phyloP scores from a whole-genome alignment of 2,113 vertebrate genomes.

The Maccullochella peelii region DNA sequence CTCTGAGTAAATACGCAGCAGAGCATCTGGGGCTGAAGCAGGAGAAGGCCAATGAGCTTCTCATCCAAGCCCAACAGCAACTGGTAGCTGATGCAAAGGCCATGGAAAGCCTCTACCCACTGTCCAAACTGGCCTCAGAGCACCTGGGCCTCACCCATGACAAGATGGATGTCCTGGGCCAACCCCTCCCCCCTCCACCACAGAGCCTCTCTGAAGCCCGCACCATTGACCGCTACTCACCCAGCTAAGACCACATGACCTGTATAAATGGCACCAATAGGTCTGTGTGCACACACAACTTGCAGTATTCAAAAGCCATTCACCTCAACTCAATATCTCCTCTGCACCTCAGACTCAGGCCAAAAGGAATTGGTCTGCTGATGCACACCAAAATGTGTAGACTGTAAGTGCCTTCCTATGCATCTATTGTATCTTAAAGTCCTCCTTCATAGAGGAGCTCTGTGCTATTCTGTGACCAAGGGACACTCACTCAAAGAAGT shows the following conservation, averaged over 20 bases:
- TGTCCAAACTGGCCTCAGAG: conserved; percentile 93
- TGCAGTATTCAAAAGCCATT: conserved; percentile 82
- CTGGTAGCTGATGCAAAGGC: conserved; percentile 93
- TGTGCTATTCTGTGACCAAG: conserved; percentile 79
- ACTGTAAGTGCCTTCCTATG: conserved; percentile 84
- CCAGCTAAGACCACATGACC: conserved; percentile 85
- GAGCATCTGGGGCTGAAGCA: conserved; percentile 95
- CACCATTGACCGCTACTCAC: conserved; percentile 94
- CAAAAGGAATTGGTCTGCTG: conserved; percentile 67
- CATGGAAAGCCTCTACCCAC: conserved; percentile 94
- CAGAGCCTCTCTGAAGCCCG: conserved; percentile 86
- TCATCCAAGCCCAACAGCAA: conserved; percentile 92
- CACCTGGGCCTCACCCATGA: conserved; percentile 94
- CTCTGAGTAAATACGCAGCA: conserved; percentile 93
- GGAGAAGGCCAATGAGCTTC: conserved; percentile 93
- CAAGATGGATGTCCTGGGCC: conserved; percentile 92
- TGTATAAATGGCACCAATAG: conserved; percentile 57
- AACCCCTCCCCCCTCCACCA: conserved; percentile 83
- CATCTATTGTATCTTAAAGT: conserved; percentile 77
- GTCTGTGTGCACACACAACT: conserved; percentile 74
- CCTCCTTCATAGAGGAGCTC: conserved; percentile 71
- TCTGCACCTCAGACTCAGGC: conserved; percentile 82
- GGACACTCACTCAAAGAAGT: conserved; percentile 74
- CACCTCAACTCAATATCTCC: conserved; percentile 81
- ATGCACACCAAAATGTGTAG: conserved; percentile 73